Evolutionary conservation across 2,797 vertebrate species (phyloP).

Genomic region (Apodemus agrarius): DNA sequence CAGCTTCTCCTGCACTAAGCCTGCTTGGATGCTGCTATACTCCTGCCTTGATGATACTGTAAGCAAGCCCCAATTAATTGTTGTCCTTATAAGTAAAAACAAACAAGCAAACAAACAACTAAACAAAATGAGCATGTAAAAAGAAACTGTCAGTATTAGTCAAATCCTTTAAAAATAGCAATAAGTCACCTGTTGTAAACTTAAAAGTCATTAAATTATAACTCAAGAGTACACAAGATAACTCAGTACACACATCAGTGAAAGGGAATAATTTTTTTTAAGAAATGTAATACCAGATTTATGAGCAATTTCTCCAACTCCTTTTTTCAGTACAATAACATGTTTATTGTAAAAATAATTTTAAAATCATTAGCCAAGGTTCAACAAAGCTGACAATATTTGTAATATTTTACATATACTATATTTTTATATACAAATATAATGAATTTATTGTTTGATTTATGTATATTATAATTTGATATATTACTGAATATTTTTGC

Average conservation of each 20-base stretch:
- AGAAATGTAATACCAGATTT: background rate
- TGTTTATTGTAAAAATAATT: background rate
- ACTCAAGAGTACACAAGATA: background rate
- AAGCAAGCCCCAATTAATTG: too few species aligned
- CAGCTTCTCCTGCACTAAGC: too few species aligned
- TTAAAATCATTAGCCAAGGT: background rate
- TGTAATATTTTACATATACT: background rate
- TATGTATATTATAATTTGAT: constrained; percentile 8
- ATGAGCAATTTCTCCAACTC: background rate
- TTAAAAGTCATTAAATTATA: constrained; percentile 7
- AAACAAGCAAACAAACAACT: too few species aligned
- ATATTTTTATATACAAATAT: background rate
- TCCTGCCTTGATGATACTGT: too few species aligned
- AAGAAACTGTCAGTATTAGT: background rate
- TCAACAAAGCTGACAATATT: constrained; percentile 20
- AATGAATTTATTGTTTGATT: background rate
- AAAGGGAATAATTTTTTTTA: background rate
- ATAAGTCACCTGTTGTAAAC: background rate
- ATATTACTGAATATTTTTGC: constrained; percentile 17
- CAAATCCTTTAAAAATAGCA: background rate
- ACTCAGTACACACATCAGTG: background rate
- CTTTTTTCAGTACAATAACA: background rate
- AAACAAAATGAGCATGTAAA: background rate
- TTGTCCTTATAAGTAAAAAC: too few species aligned
- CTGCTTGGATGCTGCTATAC: too few species aligned